phyloP scores from a whole-genome alignment of 2,113 vertebrate species.

The Rousettus leschenaultii region DNA sequence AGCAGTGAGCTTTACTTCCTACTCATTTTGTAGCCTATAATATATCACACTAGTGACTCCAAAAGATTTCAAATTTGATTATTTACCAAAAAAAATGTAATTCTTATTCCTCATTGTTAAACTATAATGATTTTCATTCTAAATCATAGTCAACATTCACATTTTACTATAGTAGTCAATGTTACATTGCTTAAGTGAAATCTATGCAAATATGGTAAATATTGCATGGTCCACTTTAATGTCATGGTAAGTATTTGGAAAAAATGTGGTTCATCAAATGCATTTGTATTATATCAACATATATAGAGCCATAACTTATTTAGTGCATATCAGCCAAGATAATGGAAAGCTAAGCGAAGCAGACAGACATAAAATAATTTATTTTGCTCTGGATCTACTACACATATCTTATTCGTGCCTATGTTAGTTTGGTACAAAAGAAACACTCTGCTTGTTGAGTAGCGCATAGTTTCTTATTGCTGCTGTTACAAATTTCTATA shows the following conservation, averaged over 20 bases:
- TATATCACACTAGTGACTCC: background rate
- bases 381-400: background rate
- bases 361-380: background rate
- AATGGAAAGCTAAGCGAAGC: background rate
- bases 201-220: background rate
- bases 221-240: background rate
- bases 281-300: background rate
- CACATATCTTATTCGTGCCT: background rate
- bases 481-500: background rate
- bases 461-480: background rate
- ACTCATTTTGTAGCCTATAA: background rate
- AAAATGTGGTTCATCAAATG: background rate
- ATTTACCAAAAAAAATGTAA: background rate
- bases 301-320: background rate
- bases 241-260: background rate
- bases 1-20: background rate
- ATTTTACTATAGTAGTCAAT: background rate
- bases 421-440: background rate
- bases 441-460: background rate
- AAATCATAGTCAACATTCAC: background rate
- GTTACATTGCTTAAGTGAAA: background rate
- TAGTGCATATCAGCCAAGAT: background rate
- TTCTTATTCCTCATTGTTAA: background rate
- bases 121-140: background rate
- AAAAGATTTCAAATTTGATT: background rate